These are phyloP conservation scores for Oceanites oceanicus DNA, from an alignment of 2,113 vertebrate genomes.

Conservation along the genomic window DNA sequence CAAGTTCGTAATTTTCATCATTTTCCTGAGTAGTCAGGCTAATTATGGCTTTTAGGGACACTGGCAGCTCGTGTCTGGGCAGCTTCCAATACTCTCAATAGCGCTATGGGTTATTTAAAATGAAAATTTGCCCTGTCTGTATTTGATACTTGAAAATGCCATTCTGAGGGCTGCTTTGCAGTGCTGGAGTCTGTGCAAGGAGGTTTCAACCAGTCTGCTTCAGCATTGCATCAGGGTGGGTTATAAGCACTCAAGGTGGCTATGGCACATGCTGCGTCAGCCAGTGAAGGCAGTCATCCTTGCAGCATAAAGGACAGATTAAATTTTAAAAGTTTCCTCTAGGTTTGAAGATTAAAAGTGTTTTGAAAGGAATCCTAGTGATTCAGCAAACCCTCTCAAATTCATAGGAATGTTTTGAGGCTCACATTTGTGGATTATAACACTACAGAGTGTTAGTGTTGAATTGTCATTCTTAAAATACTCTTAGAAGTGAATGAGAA, in stretches of 20 bases:
- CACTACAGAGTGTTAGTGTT: not conserved
- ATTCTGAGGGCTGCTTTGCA: not conserved
- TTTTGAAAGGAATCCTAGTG: not conserved
- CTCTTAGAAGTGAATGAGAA: not conserved
- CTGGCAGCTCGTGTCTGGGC: not conserved
- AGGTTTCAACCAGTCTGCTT: not conserved
- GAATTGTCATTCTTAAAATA: not conserved
- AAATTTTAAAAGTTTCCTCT: not conserved
- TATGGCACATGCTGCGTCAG: not conserved
- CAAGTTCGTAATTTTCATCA: not conserved
- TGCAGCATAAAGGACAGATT: not conserved
- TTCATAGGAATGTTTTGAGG: not conserved
- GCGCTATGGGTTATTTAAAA: not conserved
- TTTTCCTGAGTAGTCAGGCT: not conserved
- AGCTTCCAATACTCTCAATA: not conserved
- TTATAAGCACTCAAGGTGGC: not conserved
- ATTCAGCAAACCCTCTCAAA: not conserved
- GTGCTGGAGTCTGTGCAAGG: not conserved
- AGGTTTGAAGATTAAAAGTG: not conserved
- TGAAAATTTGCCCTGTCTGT: not conserved
- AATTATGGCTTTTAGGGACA: not conserved
- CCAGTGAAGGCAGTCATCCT: not conserved
- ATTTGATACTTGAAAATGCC: not conserved
- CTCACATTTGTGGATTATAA: not conserved
- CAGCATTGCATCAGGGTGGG: not conserved